These are phyloP conservation scores for Propithecus coquereli DNA, from an alignment of 2,113 vertebrate genomes.

Conservation along the genomic window DNA sequence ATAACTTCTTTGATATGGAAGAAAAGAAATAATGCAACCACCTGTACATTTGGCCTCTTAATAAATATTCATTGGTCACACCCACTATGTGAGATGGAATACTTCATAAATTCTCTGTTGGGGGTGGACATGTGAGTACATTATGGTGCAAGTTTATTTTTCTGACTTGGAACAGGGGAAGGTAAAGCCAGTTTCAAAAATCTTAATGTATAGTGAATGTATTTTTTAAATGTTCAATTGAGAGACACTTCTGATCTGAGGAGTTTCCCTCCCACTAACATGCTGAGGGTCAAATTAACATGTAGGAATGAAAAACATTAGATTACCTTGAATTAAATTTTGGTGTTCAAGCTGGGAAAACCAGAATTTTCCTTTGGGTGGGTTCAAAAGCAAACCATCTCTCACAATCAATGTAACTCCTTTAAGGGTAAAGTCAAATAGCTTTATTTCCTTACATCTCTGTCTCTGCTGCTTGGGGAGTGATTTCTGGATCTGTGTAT, in stretches of 20 bases:
- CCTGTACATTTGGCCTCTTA: background rate
- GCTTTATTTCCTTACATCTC: background rate
- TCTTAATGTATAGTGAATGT: background rate
- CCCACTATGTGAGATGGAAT: background rate
- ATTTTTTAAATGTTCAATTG: background rate
- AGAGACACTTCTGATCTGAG: background rate
- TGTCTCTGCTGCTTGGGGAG: background rate
- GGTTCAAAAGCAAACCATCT: constrained; percentile 12
- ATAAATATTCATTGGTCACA: background rate
- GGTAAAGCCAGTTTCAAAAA: background rate
- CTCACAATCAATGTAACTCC: background rate
- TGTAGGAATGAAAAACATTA: background rate
- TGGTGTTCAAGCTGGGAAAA: constrained; percentile 1
- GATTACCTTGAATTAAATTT: constrained; percentile 33
- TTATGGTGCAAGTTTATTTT: background rate
- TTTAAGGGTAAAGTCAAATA: background rate
- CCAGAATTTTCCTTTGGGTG: background rate
- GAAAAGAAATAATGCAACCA: background rate
- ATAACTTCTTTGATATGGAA: constrained; percentile 61
- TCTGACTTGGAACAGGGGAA: background rate
- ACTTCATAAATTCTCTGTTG: background rate
- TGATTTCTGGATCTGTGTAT: background rate
- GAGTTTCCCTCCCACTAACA: background rate
- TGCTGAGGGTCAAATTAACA: background rate
- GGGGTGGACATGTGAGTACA: background rate